Percentiles rank a stretch among this genome's conserved stretches.
phyloP scores from a whole-genome alignment of 2,888 invertebrate species.

The Beris morrisii region DNA sequence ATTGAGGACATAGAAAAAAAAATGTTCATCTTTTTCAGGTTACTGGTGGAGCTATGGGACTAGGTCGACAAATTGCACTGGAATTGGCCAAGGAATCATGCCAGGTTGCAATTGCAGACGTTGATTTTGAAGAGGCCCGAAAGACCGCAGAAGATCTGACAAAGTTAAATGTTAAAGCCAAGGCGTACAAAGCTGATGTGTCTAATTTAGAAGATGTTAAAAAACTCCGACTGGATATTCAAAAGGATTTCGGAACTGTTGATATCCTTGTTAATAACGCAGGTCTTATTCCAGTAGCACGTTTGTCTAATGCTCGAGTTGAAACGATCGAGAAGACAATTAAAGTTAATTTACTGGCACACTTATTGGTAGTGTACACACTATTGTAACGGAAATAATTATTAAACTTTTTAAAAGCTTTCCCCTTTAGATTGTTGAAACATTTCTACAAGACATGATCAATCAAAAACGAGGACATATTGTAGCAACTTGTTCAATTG shows the following conservation, averaged over 20 bases:
- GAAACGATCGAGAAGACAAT: constrained; percentile 55
- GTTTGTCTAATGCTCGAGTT: constrained; percentile 51
- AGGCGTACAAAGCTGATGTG: constrained; percentile 54
- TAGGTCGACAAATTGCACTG: constrained; percentile 56
- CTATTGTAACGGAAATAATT: background rate
- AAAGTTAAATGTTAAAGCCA: constrained; percentile 49
- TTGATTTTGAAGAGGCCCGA: constrained; percentile 52
- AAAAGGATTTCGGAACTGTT: constrained; percentile 54
- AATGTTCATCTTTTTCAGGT: constrained; percentile 46
- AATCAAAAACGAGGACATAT: constrained; percentile 55
- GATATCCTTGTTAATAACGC: constrained; percentile 59
- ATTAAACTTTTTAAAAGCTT: background rate
- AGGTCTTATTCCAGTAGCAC: constrained; percentile 54
- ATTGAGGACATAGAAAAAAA: background rate
- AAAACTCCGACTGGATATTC: constrained; percentile 50
- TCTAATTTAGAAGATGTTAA: constrained; percentile 52
- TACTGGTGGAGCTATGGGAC: constrained; percentile 58
- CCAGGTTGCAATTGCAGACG: constrained; percentile 55
- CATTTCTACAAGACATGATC: constrained; percentile 57
- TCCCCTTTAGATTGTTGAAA: constrained; percentile 51
- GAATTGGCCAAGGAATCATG: constrained; percentile 55
- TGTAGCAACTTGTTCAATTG: constrained; percentile 56
- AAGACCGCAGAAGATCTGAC: constrained; percentile 52
- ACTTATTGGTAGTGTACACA: constrained; percentile 53
- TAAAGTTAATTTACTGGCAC: constrained; percentile 56